Conservation (phyloP, 2,888 invertebrate genomes). For the Nomada flava region DNA sequence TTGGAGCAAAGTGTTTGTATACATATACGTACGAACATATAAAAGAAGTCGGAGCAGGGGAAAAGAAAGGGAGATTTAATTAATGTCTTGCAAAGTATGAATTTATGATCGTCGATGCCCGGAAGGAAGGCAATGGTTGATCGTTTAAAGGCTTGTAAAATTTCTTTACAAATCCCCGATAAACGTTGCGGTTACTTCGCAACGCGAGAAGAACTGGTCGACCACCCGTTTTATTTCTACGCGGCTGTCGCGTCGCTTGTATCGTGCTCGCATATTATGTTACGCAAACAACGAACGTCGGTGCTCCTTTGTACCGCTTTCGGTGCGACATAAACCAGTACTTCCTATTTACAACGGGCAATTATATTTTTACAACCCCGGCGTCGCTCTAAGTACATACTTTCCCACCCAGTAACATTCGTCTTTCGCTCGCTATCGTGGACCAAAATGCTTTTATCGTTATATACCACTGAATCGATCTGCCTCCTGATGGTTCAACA, state of each 20-base stretch:
- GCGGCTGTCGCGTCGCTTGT: conserved; percentile 5
- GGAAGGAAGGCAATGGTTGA: neutral
- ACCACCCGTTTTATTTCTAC: conserved; percentile 25
- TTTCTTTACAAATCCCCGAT: neutral
- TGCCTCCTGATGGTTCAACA: neutral
- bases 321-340: neutral
- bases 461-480: too few species aligned
- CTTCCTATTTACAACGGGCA: neutral
- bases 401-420: neutral
- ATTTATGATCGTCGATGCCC: neutral
- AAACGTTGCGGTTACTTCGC: conserved; percentile 4
- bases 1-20: too few species aligned
- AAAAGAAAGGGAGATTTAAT: neutral
- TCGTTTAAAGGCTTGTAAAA: neutral
- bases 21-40: too few species aligned
- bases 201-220: conserved; percentile 1
- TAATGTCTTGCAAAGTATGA: neutral
- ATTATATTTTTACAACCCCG: conserved; percentile 1
- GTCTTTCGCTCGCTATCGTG: neutral
- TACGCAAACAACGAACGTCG: conserved; percentile 42
- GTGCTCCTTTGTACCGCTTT: conserved; percentile 19
- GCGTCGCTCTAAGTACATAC: neutral
- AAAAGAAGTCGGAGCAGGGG: too few species aligned
- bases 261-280: conserved; percentile 32
- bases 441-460: too few species aligned